Evolutionary conservation across 2,888 invertebrate species (phyloP), one percentile per base, ranked within the genome.

Genomic region (Macaria notata): DNA sequence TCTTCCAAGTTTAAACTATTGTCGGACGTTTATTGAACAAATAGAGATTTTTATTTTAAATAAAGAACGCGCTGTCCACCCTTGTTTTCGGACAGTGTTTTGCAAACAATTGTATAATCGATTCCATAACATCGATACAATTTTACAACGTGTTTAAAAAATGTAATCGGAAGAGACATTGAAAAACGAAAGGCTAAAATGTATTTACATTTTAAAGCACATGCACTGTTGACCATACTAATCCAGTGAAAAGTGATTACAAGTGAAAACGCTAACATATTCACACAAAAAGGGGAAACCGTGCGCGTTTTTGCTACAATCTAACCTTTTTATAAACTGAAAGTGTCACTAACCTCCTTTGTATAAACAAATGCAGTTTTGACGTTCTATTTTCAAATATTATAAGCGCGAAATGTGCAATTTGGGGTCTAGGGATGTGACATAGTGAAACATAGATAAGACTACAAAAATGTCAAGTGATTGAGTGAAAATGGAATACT

Each of bases 401-500:
- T 58, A 59, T 52, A 62, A 48, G 51, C 59, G 59, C 70, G 73
- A 65, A 45, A 80, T 80, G 80, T 80, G 72, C 69, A 67, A 72
- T 47, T 64, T 69, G 51, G 73, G 73, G 56, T 77, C 69, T 70
- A 63, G 76, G 41, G 80, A 79, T 60, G 79, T 76, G 36, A 80
- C 80, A 63, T 80, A 68, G 38, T 45, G 19, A n/a, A 52, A 29
- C 30, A 33, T 6, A 36, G 7, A 36, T 7, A 36, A 36, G 9
- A n/a, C 41, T 41, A 49, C 33, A 57, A 65, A 66, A 54, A 67
- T 67, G 65, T 9, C 33, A 39, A 53, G 64, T 59, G 66, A 56
- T 71, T 63, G 64, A 61, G 62, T 73, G 75, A 89, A 79, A 67
- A 91, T 91, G 91, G 91, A 91, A 86, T 91, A 90, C 73, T 73